Evolutionary conservation across 2,888 invertebrate species (phyloP), one percentile per base, ranked within the genome.

Genomic region (Calameuta idolon): DNA sequence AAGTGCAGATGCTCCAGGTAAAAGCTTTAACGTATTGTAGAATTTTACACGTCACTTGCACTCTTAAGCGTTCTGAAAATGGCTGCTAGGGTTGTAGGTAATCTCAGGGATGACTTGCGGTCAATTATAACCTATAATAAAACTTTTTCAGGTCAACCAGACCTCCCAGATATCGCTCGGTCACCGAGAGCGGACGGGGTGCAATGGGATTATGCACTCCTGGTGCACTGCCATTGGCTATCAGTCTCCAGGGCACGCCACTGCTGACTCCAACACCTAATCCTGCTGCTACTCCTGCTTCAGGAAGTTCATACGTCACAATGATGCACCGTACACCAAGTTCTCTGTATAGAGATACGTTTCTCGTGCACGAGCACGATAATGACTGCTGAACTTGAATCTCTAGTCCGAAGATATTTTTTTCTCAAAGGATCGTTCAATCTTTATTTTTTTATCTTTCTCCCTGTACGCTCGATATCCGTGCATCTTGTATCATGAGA

Each of bases 1-100:
- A 93, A 94, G 81, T 96, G 96, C 92, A 95, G 94, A 87, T 96
- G 96, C 90, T 94, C 95, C 86, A 95, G 95, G 96, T 96, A 92
- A 88, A 88, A 76, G 69, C 12, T 35, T 31, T 31, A 1, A 12
- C 31, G 0, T 71, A 71, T 1, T 55, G 23, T 55, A 55, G 23
- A 55, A 0, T 55, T 9, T 55, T 9, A 55, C 23, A 55, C 9
- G 71, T 31, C 5, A 31, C 71, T 0, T 3, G 33, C 31, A 31
- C 30, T 71, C 15, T 23, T 12, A 12, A 5, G 12, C 71, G 12
- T 71, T 12, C 12, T 33, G 9, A 11, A 30, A 71, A 23, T 15
- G 23, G 15, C 55, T 55, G 23, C 55, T 2, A 55, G 9, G 55
- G 9, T 1, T 9, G 23, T 3, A 55, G 15, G 2, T 23, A 55